Evolutionary conservation across 2,113 vertebrate genomes (phyloP), one percentile per base, ranked within the genome.

Genomic region (Xenopus tropicalis): DNA sequence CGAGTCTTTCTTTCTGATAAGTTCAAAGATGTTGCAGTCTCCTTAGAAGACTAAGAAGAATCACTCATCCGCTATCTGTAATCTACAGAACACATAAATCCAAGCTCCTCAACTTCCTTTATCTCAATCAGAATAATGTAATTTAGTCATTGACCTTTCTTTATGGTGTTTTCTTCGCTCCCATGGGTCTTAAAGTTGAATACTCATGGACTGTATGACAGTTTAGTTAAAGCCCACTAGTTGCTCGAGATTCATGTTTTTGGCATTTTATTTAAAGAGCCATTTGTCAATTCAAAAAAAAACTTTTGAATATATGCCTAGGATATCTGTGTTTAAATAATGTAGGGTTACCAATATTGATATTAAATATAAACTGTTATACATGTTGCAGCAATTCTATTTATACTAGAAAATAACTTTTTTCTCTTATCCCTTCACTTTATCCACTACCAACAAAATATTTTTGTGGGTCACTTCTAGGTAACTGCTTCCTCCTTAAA

Each of bases 1-100:
- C 29, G 20, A 23, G 69, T 54, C 12, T 4, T 3, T 78, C 79
- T 69, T 5, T 72, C 79, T 76, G 70, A 81, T 25, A 70, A 78
- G 13, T 78, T 78, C 69, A 69, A 72, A 74, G 48, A 65, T 37
- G 78, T 58, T 69, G 0, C 2, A 70, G 73, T 78, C 20, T 74
- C 59, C 78, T 80, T 69, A 80, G 0, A 48, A 66, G 19, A 10
- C 72, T 73, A 79, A 3, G 72, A 61, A 29, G 62, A 74, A 62
- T 74, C 72, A 9, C 58, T 74, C 61, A 7, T 78, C 19, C 65
- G 78, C 48, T 67, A 20, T 76, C 71, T 66, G 14, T 70, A 70
- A 0, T 4, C 69, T 79, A 48, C 76, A 78, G 46, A 69, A 74
- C n/a, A 5, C 73, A 22, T 68, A 46, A 14, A 65, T 79, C 74